Conservation (phyloP, 2,113 vertebrate species). For the Cynopterus brachyotis region DNA sequence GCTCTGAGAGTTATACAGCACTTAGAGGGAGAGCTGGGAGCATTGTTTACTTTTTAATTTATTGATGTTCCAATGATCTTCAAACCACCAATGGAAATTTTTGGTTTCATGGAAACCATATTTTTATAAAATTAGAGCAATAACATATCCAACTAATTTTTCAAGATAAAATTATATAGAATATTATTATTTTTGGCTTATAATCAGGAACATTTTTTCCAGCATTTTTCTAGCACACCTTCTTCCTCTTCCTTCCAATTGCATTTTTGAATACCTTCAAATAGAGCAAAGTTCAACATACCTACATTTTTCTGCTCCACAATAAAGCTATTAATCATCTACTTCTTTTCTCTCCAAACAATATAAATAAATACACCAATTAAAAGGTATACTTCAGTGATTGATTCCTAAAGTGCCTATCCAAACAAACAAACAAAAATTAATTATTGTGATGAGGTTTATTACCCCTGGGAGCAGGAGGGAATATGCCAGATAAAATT, state of each 20-base stretch:
- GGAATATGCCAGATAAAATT: neutral
- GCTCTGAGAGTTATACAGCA: neutral
- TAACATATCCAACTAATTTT: neutral
- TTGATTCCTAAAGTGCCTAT: neutral
- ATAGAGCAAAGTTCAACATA: neutral
- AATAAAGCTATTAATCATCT: neutral
- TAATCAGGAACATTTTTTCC: neutral
- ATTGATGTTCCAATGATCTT: neutral
- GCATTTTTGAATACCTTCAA: neutral
- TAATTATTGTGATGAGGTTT: neutral
- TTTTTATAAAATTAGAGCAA: neutral
- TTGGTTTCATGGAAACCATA: neutral
- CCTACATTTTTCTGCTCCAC: neutral
- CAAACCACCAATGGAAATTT: neutral
- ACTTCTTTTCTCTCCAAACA: neutral
- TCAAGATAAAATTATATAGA: slow-evolving; percentile 31
- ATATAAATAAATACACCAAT: neutral
- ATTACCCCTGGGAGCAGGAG: neutral
- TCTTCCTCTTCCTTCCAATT: neutral
- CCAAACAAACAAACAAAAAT: neutral
- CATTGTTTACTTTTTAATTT: neutral
- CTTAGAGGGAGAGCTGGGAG: neutral
- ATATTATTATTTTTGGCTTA: neutral
- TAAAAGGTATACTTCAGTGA: neutral
- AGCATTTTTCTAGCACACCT: neutral